These are phyloP conservation scores for Drosophila formosana DNA, from an alignment of 2,888 invertebrate genomes.

Conservation along the genomic window DNA sequence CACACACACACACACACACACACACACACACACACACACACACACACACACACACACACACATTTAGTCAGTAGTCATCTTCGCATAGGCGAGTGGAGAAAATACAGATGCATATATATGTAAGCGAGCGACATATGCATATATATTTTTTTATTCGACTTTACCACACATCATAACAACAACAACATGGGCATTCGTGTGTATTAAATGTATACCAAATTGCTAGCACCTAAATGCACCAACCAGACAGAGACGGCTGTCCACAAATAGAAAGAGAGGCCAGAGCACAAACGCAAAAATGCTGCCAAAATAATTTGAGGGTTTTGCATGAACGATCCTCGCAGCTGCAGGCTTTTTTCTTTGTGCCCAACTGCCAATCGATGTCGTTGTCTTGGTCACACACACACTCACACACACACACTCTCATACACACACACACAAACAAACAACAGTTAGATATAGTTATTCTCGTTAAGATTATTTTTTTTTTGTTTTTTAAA, in stretches of 20 bases:
- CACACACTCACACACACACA: constrained; percentile 8
- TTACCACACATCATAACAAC: constrained; percentile 46
- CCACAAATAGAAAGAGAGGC: not conserved
- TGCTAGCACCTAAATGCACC: constrained; percentile 46
- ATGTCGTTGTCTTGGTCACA: constrained; percentile 17
- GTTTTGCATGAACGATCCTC: constrained; percentile 7
- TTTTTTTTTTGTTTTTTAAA: constrained; percentile 33
- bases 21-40: constrained; percentile 21
- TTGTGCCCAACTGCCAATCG: constrained; percentile 13
- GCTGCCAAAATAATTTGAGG: constrained; percentile 21
- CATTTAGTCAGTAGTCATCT: constrained; percentile 14
- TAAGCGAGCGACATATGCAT: constrained; percentile 1
- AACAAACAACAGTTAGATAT: constrained; percentile 24
- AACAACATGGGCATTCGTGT: constrained; percentile 57
- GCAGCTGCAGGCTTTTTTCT: constrained; percentile 1
- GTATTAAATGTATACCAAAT: constrained; percentile 75
- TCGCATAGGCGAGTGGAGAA: not conserved
- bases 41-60: constrained; percentile 22
- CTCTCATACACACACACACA: constrained; percentile 8
- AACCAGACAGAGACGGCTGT: constrained; percentile 10
- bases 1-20: constrained; percentile 24
- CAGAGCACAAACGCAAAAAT: constrained; percentile 7
- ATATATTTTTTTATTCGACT: constrained; percentile 55
- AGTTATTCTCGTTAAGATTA: constrained; percentile 22
- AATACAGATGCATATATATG: constrained; percentile 5